These are phyloP conservation scores for Kryptopterus vitreolus DNA, from an alignment of 2,797 vertebrate genomes.

Conservation along the genomic window DNA sequence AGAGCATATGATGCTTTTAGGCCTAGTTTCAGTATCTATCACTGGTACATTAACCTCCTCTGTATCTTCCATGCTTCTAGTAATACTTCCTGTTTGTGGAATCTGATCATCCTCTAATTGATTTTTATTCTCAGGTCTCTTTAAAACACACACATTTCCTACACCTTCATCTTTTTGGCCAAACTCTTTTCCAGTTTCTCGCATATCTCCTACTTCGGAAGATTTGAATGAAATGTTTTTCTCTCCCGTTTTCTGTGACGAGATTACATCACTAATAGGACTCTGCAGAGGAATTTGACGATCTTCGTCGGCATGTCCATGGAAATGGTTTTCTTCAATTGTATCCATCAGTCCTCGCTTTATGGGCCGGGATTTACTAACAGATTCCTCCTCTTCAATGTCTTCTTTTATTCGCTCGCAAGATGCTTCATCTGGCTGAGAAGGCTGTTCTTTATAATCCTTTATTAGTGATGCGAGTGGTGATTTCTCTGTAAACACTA, in stretches of 20 bases:
- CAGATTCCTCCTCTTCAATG: background rate
- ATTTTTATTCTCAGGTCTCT: background rate
- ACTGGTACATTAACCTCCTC: background rate
- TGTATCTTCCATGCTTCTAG: background rate
- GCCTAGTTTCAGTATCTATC: background rate
- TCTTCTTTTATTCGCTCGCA: background rate
- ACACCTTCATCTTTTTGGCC: background rate
- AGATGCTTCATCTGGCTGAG: background rate
- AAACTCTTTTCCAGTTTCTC: background rate
- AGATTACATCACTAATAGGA: background rate
- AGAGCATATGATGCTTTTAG: background rate
- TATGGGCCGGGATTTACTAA: background rate
- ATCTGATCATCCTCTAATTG: background rate
- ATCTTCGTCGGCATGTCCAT: background rate
- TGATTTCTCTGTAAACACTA: slow-evolving; percentile 1
- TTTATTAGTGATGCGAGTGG: background rate
- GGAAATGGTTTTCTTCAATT: background rate
- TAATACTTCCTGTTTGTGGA: background rate
- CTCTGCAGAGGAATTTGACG: background rate
- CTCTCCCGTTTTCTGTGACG: background rate
- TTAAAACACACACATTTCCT: background rate
- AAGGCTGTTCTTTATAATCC: slow-evolving; percentile 19
- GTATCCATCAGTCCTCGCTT: background rate
- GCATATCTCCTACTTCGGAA: background rate
- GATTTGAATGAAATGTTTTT: background rate